A percentile compares a stretch with the other conserved stretches of the same genome.
These are phyloP conservation scores for Heterodera carotae DNA, from an alignment of 1,140 invertebrate species.

Conservation along the genomic window DNA sequence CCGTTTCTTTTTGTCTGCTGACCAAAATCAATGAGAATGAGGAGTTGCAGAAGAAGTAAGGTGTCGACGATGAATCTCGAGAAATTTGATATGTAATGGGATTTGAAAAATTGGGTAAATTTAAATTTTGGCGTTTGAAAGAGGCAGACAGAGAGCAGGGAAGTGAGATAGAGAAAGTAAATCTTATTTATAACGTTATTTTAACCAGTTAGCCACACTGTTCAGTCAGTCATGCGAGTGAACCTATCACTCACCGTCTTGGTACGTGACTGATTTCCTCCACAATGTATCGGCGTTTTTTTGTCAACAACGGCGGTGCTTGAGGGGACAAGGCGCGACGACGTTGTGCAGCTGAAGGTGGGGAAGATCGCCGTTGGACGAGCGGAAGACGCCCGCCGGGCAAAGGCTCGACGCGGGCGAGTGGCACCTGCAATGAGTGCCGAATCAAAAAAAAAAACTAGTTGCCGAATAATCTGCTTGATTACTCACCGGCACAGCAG, in stretches of 20 bases:
- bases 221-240: no score
- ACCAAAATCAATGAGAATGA: neutral
- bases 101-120: no score
- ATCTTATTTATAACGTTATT: no score
- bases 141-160: no score
- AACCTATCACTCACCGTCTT: neutral
- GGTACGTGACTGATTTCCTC: slow-evolving; percentile 12
- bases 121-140: no score
- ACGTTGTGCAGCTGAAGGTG: neutral
- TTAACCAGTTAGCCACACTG: no score
- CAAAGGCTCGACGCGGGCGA: slow-evolving; percentile 18
- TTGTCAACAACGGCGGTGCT: slow-evolving; percentile 4
- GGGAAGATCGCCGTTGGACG: slow-evolving; percentile 18
- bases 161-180: no score
- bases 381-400: slow-evolving; percentile 25
- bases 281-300: neutral
- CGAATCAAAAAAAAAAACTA: neutral
- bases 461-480: no score
- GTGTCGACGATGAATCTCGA: neutral
- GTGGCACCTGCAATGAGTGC: neutral
- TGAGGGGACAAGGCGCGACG: neutral
- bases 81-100: neutral
- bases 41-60: neutral
- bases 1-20: no score
- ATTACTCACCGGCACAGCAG: neutral